Base-by-base conservation (phyloP, 2,113 vertebrate species). In the Cacatua alba region DNA sequence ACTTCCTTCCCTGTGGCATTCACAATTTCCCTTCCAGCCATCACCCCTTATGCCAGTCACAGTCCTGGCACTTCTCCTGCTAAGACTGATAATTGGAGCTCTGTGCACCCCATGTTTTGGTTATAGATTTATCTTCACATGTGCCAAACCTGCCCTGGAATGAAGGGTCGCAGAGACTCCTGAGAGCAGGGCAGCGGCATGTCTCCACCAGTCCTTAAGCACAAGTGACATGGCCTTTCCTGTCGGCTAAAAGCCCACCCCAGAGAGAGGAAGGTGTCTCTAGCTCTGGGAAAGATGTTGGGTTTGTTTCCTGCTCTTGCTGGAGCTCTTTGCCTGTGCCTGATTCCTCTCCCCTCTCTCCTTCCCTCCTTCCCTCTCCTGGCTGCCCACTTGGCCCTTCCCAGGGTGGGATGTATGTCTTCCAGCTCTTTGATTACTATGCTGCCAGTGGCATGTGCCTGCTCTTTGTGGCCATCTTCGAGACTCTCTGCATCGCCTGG, bases 341-440 rank as follows among this genome's bases (percentile, higher is more conserved):
- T 96, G 83, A 89, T 78, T 93, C 29, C 43, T 84, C 17, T 92
- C 37, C 48, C 24, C 31, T 91, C 16, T 89, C 43, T 44, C 57
- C 57, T 35, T 86, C 52, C 80, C 46, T 75, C 29, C 37, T n/a
- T 29, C n/a, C 44, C 57, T 82, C 3, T 2, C 60, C 52, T 82
- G 7, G 26, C 65, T 91, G 49, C 85, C 70, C 3, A 2, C 64
- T 83, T 86, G 82, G 76, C 60, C 71, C 39, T 80, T 88, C 19
- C n/a, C 97, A 99, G 99, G 99, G 99, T n/a, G 99, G 99, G 63
- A 99, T 99, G 99, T 99, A 99, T 13, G 94, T 99, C 79, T 99
- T 99, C 96, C 99, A 99, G 97, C 98, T 99, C 78, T 99, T 99
- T 90, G 99, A 99, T 97, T 99, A 99, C 97, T 99, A 99, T 11